Percentiles rank a stretch among this genome's conserved stretches.
Conservation (phyloP, 2,797 vertebrate genomes). For the Etheostoma perlongum region DNA sequence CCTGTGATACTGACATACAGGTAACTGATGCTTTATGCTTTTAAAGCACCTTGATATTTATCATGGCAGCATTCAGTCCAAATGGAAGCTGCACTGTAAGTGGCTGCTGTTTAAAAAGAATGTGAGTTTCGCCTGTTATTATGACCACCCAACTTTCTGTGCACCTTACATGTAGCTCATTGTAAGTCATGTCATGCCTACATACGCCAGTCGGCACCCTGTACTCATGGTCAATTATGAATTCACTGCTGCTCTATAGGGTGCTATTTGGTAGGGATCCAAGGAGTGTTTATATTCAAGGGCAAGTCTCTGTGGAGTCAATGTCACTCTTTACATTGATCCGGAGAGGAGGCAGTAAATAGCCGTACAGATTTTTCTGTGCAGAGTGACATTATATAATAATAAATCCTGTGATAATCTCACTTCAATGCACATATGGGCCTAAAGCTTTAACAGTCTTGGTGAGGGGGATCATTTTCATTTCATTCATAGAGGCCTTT, state of each 20-base stretch:
- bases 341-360: slow-evolving; percentile 27
- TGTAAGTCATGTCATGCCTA: slow-evolving; percentile 61
- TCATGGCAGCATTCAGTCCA: no score
- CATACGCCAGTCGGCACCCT: slow-evolving; percentile 27
- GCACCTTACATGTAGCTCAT: slow-evolving; percentile 43
- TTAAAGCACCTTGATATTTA: no score
- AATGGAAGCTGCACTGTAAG: no score
- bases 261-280: slow-evolving; percentile 45
- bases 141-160: slow-evolving; percentile 10
- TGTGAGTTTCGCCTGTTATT: no score
- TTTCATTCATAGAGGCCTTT: slow-evolving; percentile 8
- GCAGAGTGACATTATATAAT: slow-evolving; percentile 17
- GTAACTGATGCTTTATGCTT: no score
- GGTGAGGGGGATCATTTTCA: slow-evolving; percentile 8
- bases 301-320: slow-evolving; percentile 45
- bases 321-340: slow-evolving; percentile 50
- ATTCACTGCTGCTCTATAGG: slow-evolving; percentile 36
- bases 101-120: no score
- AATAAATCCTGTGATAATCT: slow-evolving; percentile 34
- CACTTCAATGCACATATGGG: slow-evolving; percentile 3
- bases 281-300: slow-evolving; percentile 64
- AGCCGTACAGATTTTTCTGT: slow-evolving; percentile 16
- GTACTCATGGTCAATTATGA: slow-evolving; percentile 58
- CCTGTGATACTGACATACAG: no score
- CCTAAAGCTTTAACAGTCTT: neutral